phyloP scores from a whole-genome alignment of 92 coral and sea anemone species.

The Blastomussa wellsi region DNA sequence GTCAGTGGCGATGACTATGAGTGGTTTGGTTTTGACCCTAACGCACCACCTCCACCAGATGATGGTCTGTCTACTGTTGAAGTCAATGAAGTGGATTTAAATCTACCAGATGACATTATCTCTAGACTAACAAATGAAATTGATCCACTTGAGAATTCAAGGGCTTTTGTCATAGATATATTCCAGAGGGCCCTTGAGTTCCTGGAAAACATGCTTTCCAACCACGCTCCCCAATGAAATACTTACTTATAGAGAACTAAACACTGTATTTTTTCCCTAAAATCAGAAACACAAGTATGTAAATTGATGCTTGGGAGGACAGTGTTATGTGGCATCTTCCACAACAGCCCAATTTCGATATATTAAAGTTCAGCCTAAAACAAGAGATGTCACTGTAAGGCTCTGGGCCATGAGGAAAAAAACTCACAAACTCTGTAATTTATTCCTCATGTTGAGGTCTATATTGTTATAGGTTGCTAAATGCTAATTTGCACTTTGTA shows the following conservation, averaged over 20 bases:
- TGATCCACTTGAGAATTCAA: slow-evolving; percentile 57
- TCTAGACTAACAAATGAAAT: slow-evolving; percentile 44
- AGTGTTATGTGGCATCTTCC: too few relatives aligned
- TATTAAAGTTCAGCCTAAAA: too few relatives aligned
- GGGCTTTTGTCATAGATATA: slow-evolving; percentile 63
- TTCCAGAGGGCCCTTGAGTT: slow-evolving; percentile 49
- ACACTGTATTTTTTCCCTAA: too few relatives aligned
- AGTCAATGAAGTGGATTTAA: slow-evolving; percentile 52
- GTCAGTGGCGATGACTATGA: slow-evolving; percentile 45
- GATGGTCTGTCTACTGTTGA: slow-evolving; percentile 68
- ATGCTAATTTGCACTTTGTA: not conserved
- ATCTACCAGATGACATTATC: slow-evolving; percentile 52
- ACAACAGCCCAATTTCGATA: too few relatives aligned
- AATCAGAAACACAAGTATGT: too few relatives aligned
- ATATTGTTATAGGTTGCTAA: too few relatives aligned
- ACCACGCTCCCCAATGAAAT: slow-evolving; percentile 27
- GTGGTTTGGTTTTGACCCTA: slow-evolving; percentile 77
- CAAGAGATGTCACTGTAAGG: too few relatives aligned
- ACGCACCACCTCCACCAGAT: slow-evolving; percentile 68
- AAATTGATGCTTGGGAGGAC: too few relatives aligned
- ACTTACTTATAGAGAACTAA: too few relatives aligned
- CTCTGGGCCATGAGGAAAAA: too few relatives aligned
- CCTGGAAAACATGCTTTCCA: slow-evolving; percentile 36
- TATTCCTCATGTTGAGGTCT: too few relatives aligned
- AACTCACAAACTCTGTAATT: too few relatives aligned